These are phyloP conservation scores for Ceryle rudis DNA, from an alignment of 2,797 vertebrate species.

Conservation along the genomic window DNA sequence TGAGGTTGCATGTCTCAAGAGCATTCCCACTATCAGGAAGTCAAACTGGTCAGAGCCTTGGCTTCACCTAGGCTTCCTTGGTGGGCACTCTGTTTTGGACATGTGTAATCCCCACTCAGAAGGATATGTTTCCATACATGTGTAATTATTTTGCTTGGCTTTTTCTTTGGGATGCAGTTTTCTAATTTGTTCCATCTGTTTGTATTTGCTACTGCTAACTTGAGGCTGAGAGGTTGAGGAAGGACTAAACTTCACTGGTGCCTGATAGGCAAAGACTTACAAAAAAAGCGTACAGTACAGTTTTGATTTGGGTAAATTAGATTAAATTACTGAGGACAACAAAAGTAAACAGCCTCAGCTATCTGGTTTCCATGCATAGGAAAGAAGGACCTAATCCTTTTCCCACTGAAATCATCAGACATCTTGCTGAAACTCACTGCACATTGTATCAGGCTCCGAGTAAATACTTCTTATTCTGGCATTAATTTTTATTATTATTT, in stretches of 20 bases:
- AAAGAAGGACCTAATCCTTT: constrained; percentile 23
- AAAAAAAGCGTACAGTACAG: not conserved
- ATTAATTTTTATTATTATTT: not conserved
- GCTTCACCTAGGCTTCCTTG: not conserved
- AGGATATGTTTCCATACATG: not conserved
- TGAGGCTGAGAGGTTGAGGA: not conserved
- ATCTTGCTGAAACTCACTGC: not conserved
- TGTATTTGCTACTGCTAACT: not conserved
- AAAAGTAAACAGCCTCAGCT: not conserved
- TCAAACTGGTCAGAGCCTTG: not conserved
- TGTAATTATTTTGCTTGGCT: not conserved
- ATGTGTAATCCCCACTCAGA: not conserved
- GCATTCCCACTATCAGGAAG: not conserved
- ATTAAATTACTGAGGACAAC: constrained; percentile 12
- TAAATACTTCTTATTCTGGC: not conserved
- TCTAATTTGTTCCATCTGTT: not conserved
- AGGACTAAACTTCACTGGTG: not conserved
- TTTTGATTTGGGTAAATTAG: constrained; percentile 40
- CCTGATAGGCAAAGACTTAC: not conserved
- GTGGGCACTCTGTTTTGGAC: not conserved
- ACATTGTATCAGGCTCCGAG: not conserved
- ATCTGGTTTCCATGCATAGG: not conserved
- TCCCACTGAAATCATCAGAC: not conserved
- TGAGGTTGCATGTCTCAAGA: not conserved
- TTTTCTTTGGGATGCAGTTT: not conserved